These are phyloP conservation scores for Fragum whitleyi DNA, from an alignment of 2,888 invertebrate species.

Conservation along the genomic window DNA sequence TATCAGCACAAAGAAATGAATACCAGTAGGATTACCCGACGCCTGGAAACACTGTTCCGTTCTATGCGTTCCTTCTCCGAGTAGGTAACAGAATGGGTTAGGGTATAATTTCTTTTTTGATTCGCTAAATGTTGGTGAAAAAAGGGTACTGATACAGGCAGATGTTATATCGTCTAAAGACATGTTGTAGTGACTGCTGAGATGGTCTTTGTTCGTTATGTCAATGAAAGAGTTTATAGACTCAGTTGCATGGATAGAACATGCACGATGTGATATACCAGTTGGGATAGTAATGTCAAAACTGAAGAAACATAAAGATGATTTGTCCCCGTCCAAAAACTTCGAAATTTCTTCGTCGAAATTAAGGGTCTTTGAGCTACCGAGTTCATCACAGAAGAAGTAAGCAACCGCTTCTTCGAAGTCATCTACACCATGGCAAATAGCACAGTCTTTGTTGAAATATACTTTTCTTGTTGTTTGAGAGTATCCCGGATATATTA, in stretches of 20 bases:
- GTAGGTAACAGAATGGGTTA: slow-evolving; percentile 5
- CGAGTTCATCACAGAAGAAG: slow-evolving; percentile 1
- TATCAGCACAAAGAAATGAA: not conserved
- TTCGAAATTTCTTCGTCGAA: not conserved
- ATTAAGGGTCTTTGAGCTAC: not conserved
- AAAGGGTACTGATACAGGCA: not conserved
- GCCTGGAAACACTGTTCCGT: not conserved
- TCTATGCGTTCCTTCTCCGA: not conserved
- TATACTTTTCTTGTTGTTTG: not conserved
- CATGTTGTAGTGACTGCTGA: not conserved
- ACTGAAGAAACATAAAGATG: not conserved
- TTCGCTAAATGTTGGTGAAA: not conserved
- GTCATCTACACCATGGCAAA: not conserved
- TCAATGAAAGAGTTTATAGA: not conserved
- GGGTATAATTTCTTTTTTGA: not conserved
- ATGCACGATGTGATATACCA: not conserved
- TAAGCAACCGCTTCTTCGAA: not conserved
- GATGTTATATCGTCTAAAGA: not conserved
- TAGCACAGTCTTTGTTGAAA: slow-evolving; percentile 6
- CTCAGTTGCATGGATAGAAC: not conserved
- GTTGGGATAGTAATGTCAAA: not conserved
- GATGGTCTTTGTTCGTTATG: not conserved
- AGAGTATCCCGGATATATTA: not conserved
- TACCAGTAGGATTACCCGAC: not conserved
- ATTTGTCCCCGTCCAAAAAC: not conserved